phyloP scores from a whole-genome alignment of 2,113 vertebrate species.

The Tautogolabrus adspersus region DNA sequence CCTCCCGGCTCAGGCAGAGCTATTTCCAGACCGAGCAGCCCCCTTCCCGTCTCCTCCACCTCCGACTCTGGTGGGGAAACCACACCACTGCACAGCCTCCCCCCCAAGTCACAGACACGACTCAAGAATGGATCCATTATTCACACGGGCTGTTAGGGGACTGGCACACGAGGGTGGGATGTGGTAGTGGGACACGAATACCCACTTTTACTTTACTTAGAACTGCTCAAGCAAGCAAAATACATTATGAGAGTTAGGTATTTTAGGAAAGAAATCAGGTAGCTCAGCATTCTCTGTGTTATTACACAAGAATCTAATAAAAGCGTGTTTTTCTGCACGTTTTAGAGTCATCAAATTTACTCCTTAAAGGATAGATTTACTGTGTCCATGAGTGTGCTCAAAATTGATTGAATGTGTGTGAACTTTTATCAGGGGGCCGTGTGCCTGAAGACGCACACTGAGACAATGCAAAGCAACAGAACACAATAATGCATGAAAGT shows the following conservation, averaged over 20 bases:
- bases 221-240: conserved; percentile 55
- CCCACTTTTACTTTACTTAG: conserved; percentile 58
- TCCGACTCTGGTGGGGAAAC: conserved; percentile 73
- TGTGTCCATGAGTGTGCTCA: background rate
- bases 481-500: conserved; percentile 30
- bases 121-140: conserved; percentile 84
- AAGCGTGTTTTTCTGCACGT: background rate
- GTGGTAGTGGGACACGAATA: conserved; percentile 45
- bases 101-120: conserved; percentile 65
- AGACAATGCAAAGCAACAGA: conserved; percentile 9
- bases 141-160: conserved; percentile 71
- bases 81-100: conserved; percentile 67
- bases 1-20: conserved; percentile 63
- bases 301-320: background rate
- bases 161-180: conserved; percentile 60
- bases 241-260: conserved; percentile 26
- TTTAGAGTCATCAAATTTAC: background rate
- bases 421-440: conserved; percentile 14
- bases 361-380: background rate
- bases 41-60: conserved; percentile 62
- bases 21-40: conserved; percentile 73
- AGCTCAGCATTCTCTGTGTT: conserved; percentile 33
- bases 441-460: conserved; percentile 14
- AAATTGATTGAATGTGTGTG: background rate
- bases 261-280: conserved; percentile 37